Evolutionary conservation across 2,888 invertebrate genomes (phyloP).

Genomic region (Zootermopsis nevadensis): DNA sequence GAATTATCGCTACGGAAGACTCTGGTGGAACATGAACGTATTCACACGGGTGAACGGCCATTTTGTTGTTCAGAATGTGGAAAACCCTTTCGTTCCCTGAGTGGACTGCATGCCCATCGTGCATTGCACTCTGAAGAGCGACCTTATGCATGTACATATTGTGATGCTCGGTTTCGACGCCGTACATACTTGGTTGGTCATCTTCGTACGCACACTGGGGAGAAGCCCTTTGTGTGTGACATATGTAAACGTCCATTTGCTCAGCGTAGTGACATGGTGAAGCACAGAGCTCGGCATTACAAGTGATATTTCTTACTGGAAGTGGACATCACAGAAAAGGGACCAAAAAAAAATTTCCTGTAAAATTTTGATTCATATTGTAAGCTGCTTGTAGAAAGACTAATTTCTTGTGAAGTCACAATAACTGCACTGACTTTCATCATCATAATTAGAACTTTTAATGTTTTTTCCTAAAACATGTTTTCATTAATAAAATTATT

Average conservation of each 20-base stretch:
- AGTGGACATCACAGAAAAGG: no score
- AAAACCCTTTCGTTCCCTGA: constrained; percentile 18
- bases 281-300: constrained; percentile 37
- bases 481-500: no score
- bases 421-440: no score
- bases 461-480: no score
- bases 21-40: constrained; percentile 38
- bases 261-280: constrained; percentile 44
- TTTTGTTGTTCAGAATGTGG: constrained; percentile 42
- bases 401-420: no score
- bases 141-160: constrained; percentile 42
- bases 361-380: no score
- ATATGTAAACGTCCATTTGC: constrained; percentile 43
- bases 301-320: neutral
- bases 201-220: constrained; percentile 48
- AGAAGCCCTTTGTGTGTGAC: constrained; percentile 42
- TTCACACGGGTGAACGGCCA: constrained; percentile 42
- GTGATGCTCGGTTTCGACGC: constrained; percentile 44
- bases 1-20: constrained; percentile 23
- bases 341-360: no score
- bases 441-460: no score
- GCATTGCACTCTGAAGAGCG: constrained; percentile 42
- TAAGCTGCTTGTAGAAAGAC: no score
- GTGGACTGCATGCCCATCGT: constrained; percentile 42
- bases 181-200: constrained; percentile 45